Evolutionary conservation across 2,888 invertebrate species (phyloP), one percentile per base, ranked within the genome.

Genomic region (Zhengitettix transpicula): DNA sequence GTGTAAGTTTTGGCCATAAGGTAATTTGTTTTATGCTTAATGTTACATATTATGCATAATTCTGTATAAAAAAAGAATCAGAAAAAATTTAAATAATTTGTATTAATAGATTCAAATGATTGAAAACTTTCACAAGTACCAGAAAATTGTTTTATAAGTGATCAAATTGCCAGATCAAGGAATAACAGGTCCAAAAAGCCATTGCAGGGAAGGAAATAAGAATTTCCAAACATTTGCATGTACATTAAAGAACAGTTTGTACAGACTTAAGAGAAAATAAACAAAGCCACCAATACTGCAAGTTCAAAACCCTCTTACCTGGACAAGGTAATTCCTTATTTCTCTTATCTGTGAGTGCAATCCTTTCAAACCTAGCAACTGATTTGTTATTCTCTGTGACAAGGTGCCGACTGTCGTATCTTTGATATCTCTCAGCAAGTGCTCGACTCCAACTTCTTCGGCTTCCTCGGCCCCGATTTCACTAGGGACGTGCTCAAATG

Each of bases 381-480:
- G 98, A 73, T 96, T 96, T 10, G 97, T 98, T 61, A 99, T 89
- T 67, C 95, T 82, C 73, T 99, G 99, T 28, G 98, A 97, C 16
- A 99, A 80, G 60, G 98, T 95, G 16, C 97, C 96, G 12, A 96
- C 94, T 5, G 96, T 96, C 42, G 96, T 96, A 71, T 97, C 96
- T 73, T 93, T 92, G 65, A 93, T 91, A 69, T 91, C 97, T 73
- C 98, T 82, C 55, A 99, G 76, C 62, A 99, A 78, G 80, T 99
- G 99, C 73, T 99, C 99, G 0, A 99, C 99, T 14, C 99, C 99
- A 15, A 99, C 99, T 79, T 99, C 99, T 72, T 99, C 99, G 0
- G 99, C 99, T 73, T 99, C 99, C 72, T 99, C 99, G 2, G 99
- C 99, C 9, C 98, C 99, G 70, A 99, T 99, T 81, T 99, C 99